Evolutionary conservation across 2,888 invertebrate genomes (phyloP).

Genomic region (Eupithecia tripunctaria): DNA sequence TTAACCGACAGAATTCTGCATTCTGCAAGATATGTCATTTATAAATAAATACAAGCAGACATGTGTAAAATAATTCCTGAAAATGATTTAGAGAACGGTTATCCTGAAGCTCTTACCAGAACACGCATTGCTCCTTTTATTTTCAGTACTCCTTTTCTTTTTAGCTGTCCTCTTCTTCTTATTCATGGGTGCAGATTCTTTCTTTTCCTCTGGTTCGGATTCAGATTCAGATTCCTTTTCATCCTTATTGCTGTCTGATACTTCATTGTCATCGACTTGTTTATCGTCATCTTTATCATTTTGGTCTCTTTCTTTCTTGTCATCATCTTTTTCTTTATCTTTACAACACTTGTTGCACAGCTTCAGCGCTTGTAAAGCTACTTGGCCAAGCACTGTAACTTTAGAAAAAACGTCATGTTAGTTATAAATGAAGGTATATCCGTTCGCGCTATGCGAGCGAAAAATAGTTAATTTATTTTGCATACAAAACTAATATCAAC

Average conservation of each 20-base stretch:
- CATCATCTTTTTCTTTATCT: constrained; percentile 2
- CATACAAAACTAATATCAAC: background rate
- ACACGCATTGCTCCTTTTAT: background rate
- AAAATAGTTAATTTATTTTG: background rate
- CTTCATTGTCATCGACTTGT: background rate
- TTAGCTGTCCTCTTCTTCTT: constrained; percentile 11
- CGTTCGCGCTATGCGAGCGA: background rate
- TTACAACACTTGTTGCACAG: constrained; percentile 23
- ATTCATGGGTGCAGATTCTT: background rate
- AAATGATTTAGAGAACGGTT: background rate
- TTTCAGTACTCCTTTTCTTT: background rate
- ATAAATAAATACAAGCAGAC: background rate
- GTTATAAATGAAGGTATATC: background rate
- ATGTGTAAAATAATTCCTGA: background rate
- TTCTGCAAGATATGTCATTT: no score
- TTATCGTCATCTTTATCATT: background rate
- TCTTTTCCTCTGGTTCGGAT: background rate
- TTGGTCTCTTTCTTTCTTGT: background rate
- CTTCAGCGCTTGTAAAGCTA: background rate
- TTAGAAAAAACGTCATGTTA: constrained; percentile 1
- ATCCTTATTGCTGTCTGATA: background rate
- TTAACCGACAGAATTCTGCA: no score
- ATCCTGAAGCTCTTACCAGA: background rate
- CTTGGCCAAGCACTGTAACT: constrained; percentile 21
- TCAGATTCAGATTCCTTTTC: constrained; percentile 4